Percentiles rank a stretch among this genome's conserved stretches.
Evolutionary conservation across 1,140 invertebrate species (phyloP).

Genomic region (Formica exsecta): DNA sequence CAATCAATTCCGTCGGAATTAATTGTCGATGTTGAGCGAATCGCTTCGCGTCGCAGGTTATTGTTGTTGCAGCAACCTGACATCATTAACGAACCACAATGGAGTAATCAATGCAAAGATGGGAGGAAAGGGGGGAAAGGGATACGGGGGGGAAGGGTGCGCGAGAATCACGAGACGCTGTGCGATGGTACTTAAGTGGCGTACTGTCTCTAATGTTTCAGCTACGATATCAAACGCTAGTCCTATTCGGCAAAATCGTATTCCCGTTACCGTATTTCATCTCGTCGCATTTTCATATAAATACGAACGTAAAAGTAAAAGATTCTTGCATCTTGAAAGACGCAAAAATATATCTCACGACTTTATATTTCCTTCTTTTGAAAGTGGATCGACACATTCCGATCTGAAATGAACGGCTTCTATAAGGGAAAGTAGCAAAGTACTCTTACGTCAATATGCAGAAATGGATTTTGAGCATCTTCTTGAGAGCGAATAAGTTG

Average conservation of each 20-base stretch:
- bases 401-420: constrained; percentile 22
- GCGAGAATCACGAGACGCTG: constrained; percentile 20
- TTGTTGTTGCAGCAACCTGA: constrained; percentile 58
- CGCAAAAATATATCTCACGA: constrained; percentile 24
- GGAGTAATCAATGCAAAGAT: constrained; percentile 54
- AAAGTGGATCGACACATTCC: constrained; percentile 3
- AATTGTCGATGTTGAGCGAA: constrained; percentile 55
- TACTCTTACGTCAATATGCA: not conserved
- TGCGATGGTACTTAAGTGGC: constrained; percentile 8
- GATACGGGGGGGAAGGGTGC: not conserved
- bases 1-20: constrained; percentile 46
- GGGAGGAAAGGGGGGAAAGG: not conserved
- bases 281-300: constrained; percentile 43
- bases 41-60: constrained; percentile 37
- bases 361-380: constrained; percentile 1
- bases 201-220: constrained; percentile 9
- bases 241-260: not conserved
- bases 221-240: not conserved
- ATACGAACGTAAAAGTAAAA: constrained; percentile 2
- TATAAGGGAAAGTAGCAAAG: not conserved
- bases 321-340: constrained; percentile 8
- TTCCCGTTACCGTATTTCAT: constrained; percentile 2
- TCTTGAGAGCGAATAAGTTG: constrained; percentile 1
- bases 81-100: constrained; percentile 51
- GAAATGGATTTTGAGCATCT: constrained; percentile 48